Conservation (phyloP, 2,888 invertebrate genomes). For the Carterocephalus palaemon region DNA sequence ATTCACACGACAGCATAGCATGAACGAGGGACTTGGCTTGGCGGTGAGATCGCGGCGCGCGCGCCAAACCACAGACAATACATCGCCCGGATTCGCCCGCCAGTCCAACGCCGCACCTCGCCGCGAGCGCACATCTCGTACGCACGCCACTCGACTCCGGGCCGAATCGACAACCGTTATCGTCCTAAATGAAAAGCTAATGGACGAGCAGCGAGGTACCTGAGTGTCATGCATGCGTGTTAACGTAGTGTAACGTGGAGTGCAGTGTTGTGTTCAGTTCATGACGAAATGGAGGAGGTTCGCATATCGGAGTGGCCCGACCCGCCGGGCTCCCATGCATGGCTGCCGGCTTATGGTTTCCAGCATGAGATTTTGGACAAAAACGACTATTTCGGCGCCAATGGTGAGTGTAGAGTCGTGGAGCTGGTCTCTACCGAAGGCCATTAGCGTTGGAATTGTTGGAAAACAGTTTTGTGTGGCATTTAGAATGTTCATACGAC, state of each 20-base stretch:
- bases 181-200: slow-evolving; percentile 74
- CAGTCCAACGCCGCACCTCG: slow-evolving; percentile 66
- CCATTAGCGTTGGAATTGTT: slow-evolving; percentile 38
- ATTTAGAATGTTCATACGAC: too few species aligned
- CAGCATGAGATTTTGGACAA: slow-evolving; percentile 82
- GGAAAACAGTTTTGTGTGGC: slow-evolving; percentile 36
- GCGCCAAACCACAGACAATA: slow-evolving; percentile 40
- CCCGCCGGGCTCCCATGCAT: slow-evolving; percentile 84
- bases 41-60: slow-evolving; percentile 66
- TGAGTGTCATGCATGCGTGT: slow-evolving; percentile 73
- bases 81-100: slow-evolving; percentile 30
- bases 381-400: slow-evolving; percentile 82
- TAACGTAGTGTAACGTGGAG: slow-evolving; percentile 66
- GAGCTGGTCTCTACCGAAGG: slow-evolving; percentile 30
- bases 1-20: slow-evolving; percentile 30
- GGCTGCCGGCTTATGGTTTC: slow-evolving; percentile 89
- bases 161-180: slow-evolving; percentile 65
- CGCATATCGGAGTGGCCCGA: slow-evolving; percentile 84
- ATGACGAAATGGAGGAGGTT: slow-evolving; percentile 80
- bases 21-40: slow-evolving; percentile 31
- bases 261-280: slow-evolving; percentile 75
- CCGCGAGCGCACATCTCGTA: slow-evolving; percentile 54
- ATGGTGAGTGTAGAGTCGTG: slow-evolving; percentile 70
- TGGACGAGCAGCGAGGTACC: slow-evolving; percentile 75
- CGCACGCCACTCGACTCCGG: slow-evolving; percentile 37